Evolutionary conservation across 2,113 vertebrate genomes (phyloP).

Genomic region (Aldabrachelys gigantea): DNA sequence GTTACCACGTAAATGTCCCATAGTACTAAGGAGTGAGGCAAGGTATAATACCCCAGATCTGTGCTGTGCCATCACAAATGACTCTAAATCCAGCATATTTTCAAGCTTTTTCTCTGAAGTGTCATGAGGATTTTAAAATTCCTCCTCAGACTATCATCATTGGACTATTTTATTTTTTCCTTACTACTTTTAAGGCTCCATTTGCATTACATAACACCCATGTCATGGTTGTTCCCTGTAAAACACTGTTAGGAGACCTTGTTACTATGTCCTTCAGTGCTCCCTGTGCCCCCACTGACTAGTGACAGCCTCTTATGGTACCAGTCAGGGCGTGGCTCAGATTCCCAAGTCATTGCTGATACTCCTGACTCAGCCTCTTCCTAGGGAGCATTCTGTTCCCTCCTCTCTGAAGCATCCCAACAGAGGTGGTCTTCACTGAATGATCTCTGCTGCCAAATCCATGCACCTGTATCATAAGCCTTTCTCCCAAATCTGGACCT

Average conservation of each 20-base stretch:
- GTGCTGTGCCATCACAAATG: background rate
- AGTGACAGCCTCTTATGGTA: background rate
- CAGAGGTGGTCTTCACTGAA: background rate
- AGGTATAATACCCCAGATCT: background rate
- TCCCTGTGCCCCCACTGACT: background rate
- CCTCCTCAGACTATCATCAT: background rate
- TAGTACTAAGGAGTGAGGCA: background rate
- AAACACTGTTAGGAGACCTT: background rate
- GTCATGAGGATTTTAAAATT: slow-evolving; percentile 11
- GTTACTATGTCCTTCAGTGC: background rate
- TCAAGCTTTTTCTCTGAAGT: background rate
- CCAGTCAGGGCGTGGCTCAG: background rate
- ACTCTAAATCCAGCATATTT: background rate
- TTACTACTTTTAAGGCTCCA: background rate
- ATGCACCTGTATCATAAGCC: background rate
- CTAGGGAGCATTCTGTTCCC: background rate
- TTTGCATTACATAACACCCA: background rate
- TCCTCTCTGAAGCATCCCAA: background rate
- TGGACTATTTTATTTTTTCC: accelerated
- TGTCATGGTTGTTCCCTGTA: background rate
- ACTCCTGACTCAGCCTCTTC: background rate
- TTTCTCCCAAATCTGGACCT: too few species aligned
- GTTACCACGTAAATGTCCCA: slow-evolving; percentile 22
- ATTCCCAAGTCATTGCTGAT: background rate
- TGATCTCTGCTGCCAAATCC: background rate